Base-by-base conservation (phyloP, 2,113 vertebrate species). In the Gambusia affinis region DNA sequence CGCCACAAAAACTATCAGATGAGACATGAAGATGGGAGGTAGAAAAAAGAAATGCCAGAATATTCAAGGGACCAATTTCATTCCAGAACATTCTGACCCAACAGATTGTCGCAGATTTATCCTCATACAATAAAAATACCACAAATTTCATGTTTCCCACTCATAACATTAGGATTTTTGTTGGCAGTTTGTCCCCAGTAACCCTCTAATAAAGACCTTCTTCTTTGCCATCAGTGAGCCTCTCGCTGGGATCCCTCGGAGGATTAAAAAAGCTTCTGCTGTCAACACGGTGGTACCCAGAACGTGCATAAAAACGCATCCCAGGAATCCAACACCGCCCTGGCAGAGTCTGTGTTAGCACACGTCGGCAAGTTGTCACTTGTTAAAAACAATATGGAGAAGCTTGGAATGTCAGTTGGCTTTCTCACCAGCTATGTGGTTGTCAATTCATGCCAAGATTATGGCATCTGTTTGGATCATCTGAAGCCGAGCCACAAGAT, bases 371-470 rank as follows among this genome's bases (percentile, higher is more conserved):
- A 85, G 91, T 89, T 78, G 81, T 92, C 89, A 84, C 92, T 92
- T 87, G 90, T 89, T 90, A 83, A 85, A 90, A 87, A 92, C 88
- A 91, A 91, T 88, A 80, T 73, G 78, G 67, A 80, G 85, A 72
- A 83, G 77, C 73, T 66, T 85, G 91, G 91, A 88, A 93, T 91
- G 87, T 75, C 64, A 33, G 57, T 67, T 54, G 70, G 63, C 64
- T 79, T 76, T 84, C 78, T 66, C 39, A 84, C 73, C 71, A 47
- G 80, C 70, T 57, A 37, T 54, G 78, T 24, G 77, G 70, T 80
- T 72, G 73, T 83, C 87, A 85, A 89, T 89, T 88, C 84, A 86
- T 85, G 82, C 70, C 12, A 65, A 33, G 72, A 75, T 82, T 84
- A 86, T 87, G 80, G 70, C 84, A 88, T 85, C 84, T 76, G 73